These are phyloP conservation scores for Norana najaformis DNA, from an alignment of 2,888 invertebrate species.

Conservation along the genomic window DNA sequence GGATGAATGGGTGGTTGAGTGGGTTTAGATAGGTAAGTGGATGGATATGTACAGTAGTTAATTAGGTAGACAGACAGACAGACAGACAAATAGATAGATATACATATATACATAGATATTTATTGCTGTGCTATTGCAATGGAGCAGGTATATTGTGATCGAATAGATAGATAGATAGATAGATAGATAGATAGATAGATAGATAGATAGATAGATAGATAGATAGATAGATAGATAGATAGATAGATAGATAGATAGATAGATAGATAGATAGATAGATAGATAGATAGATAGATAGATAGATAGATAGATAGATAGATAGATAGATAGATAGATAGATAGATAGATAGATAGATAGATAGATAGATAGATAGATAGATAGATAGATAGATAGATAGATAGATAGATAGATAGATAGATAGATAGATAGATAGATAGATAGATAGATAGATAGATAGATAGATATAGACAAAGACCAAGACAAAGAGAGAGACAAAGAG, in stretches of 20 bases:
- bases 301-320: neutral
- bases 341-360: neutral
- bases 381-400: neutral
- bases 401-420: neutral
- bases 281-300: neutral
- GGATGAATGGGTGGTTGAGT: too few species aligned
- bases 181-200: neutral
- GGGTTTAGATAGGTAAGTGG: too few species aligned
- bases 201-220: neutral
- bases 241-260: neutral
- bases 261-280: neutral
- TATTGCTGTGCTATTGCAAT: too few species aligned
- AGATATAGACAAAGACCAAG: too few species aligned
- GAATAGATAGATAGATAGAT: neutral
- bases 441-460: too few species aligned
- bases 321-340: neutral
- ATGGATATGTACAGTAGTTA: too few species aligned
- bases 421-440: too few species aligned
- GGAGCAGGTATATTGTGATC: too few species aligned
- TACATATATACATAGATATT: too few species aligned
- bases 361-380: neutral
- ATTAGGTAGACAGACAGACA: neutral
- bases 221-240: neutral
- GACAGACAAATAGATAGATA: neutral
- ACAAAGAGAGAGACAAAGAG: too few species aligned